Base-by-base conservation (phyloP, 1,140 invertebrate genomes). In the Globodera rostochiensis region DNA sequence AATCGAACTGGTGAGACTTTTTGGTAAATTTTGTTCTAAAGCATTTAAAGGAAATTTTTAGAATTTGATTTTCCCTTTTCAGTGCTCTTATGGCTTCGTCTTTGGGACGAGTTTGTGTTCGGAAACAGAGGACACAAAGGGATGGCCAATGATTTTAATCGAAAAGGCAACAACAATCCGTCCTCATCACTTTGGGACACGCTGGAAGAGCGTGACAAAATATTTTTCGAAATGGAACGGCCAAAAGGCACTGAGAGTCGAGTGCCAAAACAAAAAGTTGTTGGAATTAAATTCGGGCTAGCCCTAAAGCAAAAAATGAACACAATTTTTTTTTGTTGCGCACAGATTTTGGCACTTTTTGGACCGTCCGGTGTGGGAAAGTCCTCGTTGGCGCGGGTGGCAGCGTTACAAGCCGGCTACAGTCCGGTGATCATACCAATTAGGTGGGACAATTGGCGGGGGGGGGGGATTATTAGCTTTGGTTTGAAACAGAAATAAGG, bases 251-350 rank as follows among this genome's bases (percentile, higher is more conserved):
- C 7, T 3, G 79, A 46, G 21, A 45, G 53, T 25, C 36, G 46
- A 45, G 19, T 80, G 79, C 79, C 79, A 6, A 80, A 76, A 64
- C 73, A 77, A 46, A 80, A 73, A 73, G 79, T 79, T 15, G 78
- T 36, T 53, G 45, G 8, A 45, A 19, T 19, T 19, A 7, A 45
- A 67, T 19, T 79, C 50, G 53, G 0, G 73, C 21, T 13, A 57
- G 21, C 25, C 25, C 49, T 8, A 21, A 25, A 66, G 19, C n/a
- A 8, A 74, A 74, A n/a, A n/a, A n/a, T n/a, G n/a, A n/a, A n/a
- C n/a, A n/a, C n/a, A n/a, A n/a, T n/a, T n/a, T n/a, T n/a, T n/a
- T n/a, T n/a, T n/a, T n/a, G n/a, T n/a, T n/a, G n/a, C n/a, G 25
- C 25, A 66, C 25, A 80, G 79, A 80, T 80, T 79, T 67, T 80